Base-by-base conservation (phyloP, 2,113 vertebrate genomes). In the Dasyornis broadbenti region DNA sequence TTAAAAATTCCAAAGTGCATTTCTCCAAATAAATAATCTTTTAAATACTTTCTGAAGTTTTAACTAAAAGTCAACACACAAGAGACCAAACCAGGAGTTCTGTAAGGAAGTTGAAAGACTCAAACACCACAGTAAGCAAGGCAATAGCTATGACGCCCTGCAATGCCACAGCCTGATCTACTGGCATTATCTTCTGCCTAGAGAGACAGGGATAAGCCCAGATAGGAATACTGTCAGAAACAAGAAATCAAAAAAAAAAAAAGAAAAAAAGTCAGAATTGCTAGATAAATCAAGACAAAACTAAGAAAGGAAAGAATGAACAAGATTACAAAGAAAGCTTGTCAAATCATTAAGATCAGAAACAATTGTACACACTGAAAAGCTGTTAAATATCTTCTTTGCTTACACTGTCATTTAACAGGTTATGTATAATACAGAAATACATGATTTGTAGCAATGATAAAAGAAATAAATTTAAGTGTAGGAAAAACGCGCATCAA, bases 401-500 rank as follows among this genome's bases (percentile, higher is more conserved):
- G 33, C 31, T 90, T 71, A 7, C 35, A 40, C 9, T 40, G 20
- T 50, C 8, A 79, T 54, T 68, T 64, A 79, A 54, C 35, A 80
- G 37, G 9, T 47, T 44, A 88, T 69, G 13, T 22, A 71, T 49
- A 79, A 82, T 50, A 57, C 64, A 5, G 7, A 61, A 37, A 71
- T 53, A 31, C 11, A 56, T 3, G 6, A 83, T 22, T 60, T 53
- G 35, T 30, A 78, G 42, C 54, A 82, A 57, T n/a, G 21, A 66
- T 18, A 73, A 93, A 86, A 49, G 23, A 53, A 88, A 57, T 4
- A 47, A n/a, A 76, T 66, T 21, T 40, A 30, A 50, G 37, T 19
- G 44, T 18, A 65, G 52, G 26, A 81, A 88, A 84, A 91, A 23
- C 0, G 0, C 0, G 0, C 23, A 40, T 49, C 30, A n/a, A 8